These are phyloP conservation scores for Serripes groenlandicus DNA, from an alignment of 2,888 invertebrate species.

Conservation along the genomic window DNA sequence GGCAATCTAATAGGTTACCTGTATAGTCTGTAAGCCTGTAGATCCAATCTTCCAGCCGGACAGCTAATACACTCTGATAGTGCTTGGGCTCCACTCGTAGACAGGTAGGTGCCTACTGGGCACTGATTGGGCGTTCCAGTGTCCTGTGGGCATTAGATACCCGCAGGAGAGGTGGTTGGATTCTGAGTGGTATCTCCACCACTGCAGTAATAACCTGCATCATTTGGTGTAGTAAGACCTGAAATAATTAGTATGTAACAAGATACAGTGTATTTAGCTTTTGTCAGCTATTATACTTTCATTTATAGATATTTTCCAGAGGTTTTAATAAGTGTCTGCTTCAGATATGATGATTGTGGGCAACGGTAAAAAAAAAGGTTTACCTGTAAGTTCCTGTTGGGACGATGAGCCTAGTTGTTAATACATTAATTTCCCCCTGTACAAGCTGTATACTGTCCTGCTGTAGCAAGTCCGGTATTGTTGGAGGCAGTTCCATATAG, in stretches of 20 bases:
- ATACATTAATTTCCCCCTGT: slow-evolving; percentile 80
- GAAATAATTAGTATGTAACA: too few relatives aligned
- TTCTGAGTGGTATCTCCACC: slow-evolving; percentile 73
- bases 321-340: too few relatives aligned
- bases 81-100: slow-evolving; percentile 68
- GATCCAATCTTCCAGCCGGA: slow-evolving; percentile 81
- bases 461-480: slow-evolving; percentile 75
- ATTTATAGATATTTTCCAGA: too few relatives aligned
- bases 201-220: slow-evolving; percentile 78
- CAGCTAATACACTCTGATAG: slow-evolving; percentile 80
- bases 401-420: too few relatives aligned
- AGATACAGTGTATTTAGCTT: too few relatives aligned
- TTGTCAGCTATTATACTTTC: too few relatives aligned
- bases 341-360: too few relatives aligned
- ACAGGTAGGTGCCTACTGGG: slow-evolving; percentile 82
- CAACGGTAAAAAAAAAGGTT: too few relatives aligned
- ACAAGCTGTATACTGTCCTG: slow-evolving; percentile 69
- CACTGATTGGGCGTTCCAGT: slow-evolving; percentile 81
- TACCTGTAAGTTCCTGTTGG: too few relatives aligned
- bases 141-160: slow-evolving; percentile 82
- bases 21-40: slow-evolving; percentile 81
- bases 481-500: slow-evolving; percentile 79
- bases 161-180: slow-evolving; percentile 78
- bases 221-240: slow-evolving; percentile 78
- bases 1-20: too few relatives aligned